Evolutionary conservation across 2,113 vertebrate species (phyloP).

Genomic region (Eolophus roseicapilla): DNA sequence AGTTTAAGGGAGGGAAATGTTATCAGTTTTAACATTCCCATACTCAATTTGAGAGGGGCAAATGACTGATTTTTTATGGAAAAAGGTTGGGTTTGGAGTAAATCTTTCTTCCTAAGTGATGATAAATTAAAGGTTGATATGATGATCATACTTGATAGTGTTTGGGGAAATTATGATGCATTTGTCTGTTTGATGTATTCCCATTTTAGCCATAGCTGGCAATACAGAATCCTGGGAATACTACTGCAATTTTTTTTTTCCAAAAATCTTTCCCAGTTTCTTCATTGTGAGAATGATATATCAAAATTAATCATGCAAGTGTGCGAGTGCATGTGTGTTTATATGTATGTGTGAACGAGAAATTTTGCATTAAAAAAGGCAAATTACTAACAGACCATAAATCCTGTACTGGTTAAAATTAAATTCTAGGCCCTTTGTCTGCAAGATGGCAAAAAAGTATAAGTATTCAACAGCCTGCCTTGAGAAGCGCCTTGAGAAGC

Average conservation of each 20-base stretch:
- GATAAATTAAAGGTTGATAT: constrained; percentile 47
- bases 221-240: neutral
- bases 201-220: neutral
- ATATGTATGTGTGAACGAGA: neutral
- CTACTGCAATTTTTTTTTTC: neutral
- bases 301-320: neutral
- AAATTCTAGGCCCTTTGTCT: neutral
- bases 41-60: neutral
- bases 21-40: neutral
- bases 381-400: neutral
- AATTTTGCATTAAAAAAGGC: neutral
- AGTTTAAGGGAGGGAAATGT: neutral
- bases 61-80: constrained; percentile 39
- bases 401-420: neutral
- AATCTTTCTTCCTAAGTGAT: constrained; percentile 51
- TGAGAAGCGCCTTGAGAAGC: neutral
- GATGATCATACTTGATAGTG: constrained; percentile 11
- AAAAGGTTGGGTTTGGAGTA: constrained; percentile 20
- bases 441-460: neutral
- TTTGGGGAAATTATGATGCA: constrained; percentile 26
- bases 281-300: neutral
- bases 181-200: neutral
- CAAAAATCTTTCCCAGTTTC: neutral
- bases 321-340: neutral
- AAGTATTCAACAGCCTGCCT: neutral